A percentile compares a stretch with the other conserved stretches of the same genome.
Evolutionary conservation across 2,113 vertebrate species (phyloP).

Genomic region (Dissostichus mawsoni): DNA sequence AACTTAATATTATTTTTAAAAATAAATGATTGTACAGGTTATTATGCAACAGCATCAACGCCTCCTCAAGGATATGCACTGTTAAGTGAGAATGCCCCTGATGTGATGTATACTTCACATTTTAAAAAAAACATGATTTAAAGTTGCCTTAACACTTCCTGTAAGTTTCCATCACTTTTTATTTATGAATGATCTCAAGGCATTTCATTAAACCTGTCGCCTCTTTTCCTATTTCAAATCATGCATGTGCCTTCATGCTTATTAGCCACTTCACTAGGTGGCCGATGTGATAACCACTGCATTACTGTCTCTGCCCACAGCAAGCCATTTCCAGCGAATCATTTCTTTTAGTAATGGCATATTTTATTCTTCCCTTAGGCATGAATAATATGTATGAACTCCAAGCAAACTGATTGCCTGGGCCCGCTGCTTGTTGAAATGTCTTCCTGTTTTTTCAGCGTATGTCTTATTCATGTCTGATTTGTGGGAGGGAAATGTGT

Average conservation of each 20-base stretch:
- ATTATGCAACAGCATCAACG: too few species aligned
- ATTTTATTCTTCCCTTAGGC: slow-evolving; percentile 1
- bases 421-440: not conserved
- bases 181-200: not conserved
- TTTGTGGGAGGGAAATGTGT: too few species aligned
- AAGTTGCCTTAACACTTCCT: not conserved
- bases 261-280: not conserved
- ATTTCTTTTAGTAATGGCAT: not conserved
- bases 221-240: not conserved
- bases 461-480: too few species aligned
- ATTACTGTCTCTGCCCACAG: not conserved
- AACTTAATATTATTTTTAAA: not conserved
- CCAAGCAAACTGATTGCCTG: not conserved
- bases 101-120: not conserved
- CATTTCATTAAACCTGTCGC: slow-evolving; percentile 1
- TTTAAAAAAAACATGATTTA: not conserved
- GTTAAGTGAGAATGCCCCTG: not conserved
- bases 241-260: not conserved
- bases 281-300: slow-evolving; percentile 9
- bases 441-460: not conserved
- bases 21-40: too few species aligned
- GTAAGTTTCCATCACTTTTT: not conserved
- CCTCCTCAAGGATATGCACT: not conserved
- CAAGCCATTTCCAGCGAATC: not conserved
- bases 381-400: not conserved